Evolutionary conservation across 2,888 invertebrate genomes (phyloP).

Genomic region (Caenorhabditis imperialis): DNA sequence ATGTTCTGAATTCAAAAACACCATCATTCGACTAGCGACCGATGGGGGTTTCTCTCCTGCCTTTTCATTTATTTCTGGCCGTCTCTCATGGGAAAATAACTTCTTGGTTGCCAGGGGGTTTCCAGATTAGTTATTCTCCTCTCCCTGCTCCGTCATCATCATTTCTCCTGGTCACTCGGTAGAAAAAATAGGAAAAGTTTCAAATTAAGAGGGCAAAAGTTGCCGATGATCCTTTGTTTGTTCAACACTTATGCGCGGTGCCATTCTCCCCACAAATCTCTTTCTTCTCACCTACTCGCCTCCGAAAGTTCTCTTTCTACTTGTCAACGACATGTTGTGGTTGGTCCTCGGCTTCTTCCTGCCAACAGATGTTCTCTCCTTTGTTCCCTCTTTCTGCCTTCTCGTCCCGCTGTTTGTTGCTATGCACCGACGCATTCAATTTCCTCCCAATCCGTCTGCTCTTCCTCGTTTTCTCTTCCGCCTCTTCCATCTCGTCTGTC

Average conservation of each 20-base stretch:
- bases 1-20: too few species aligned
- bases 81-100: neutral
- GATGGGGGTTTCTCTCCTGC: too few species aligned
- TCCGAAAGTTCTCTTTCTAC: neutral
- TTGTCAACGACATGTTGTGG: conserved; percentile 6
- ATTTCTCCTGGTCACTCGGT: neutral
- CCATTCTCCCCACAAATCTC: neutral
- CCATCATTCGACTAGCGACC: too few species aligned
- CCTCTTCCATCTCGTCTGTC: conserved; percentile 3
- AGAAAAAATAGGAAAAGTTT: neutral
- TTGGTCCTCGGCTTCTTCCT: neutral
- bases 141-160: neutral
- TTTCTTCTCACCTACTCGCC: neutral
- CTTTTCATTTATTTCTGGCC: too few species aligned
- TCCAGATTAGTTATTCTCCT: neutral
- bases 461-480: neutral
- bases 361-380: conserved; percentile 18
- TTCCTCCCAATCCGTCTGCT: neutral
- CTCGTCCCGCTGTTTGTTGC: conserved; percentile 5
- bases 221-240: conserved; percentile 20
- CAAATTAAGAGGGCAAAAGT: conserved; percentile 17
- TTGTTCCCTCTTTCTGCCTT: neutral
- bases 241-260: conserved; percentile 20
- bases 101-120: neutral
- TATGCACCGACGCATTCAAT: conserved; percentile 15